phyloP scores from a whole-genome alignment of 1,140 invertebrate genomes.

The Drosophila varians region DNA sequence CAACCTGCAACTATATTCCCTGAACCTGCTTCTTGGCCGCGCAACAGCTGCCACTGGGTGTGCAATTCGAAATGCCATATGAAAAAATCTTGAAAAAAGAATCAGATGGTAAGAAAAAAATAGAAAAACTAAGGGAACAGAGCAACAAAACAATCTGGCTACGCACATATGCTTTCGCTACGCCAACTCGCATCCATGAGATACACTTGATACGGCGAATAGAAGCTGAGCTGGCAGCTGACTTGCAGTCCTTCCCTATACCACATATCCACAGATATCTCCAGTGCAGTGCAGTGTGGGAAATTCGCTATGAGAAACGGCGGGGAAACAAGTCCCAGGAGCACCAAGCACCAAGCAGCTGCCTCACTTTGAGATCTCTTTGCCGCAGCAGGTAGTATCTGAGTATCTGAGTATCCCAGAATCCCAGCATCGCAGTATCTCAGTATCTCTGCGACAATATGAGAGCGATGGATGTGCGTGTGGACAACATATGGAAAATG shows the following conservation, averaged over 20 bases:
- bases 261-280: slow-evolving; percentile 48
- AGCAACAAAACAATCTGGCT: slow-evolving; percentile 51
- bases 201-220: slow-evolving; percentile 61
- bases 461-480: slow-evolving; percentile 37
- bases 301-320: slow-evolving; percentile 73
- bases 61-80: slow-evolving; percentile 68
- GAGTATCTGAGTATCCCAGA: not conserved
- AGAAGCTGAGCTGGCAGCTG: slow-evolving; percentile 56
- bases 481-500: slow-evolving; percentile 66
- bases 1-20: slow-evolving; percentile 60
- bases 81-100: slow-evolving; percentile 66
- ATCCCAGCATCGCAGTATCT: slow-evolving; percentile 3
- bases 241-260: slow-evolving; percentile 66
- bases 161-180: slow-evolving; percentile 57
- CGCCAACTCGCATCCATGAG: slow-evolving; percentile 39
- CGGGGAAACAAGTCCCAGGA: slow-evolving; percentile 31
- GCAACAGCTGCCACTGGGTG: slow-evolving; percentile 65
- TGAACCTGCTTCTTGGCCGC: slow-evolving; percentile 29
- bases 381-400: slow-evolving; percentile 50
- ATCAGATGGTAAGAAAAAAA: slow-evolving; percentile 20
- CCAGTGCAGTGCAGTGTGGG: slow-evolving; percentile 56
- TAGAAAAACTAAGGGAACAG: not conserved
- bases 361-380: slow-evolving; percentile 11
- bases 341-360: too few species aligned
- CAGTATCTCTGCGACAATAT: not conserved